These are phyloP conservation scores for Spodoptera littoralis DNA, from an alignment of 2,888 invertebrate species.

Conservation along the genomic window DNA sequence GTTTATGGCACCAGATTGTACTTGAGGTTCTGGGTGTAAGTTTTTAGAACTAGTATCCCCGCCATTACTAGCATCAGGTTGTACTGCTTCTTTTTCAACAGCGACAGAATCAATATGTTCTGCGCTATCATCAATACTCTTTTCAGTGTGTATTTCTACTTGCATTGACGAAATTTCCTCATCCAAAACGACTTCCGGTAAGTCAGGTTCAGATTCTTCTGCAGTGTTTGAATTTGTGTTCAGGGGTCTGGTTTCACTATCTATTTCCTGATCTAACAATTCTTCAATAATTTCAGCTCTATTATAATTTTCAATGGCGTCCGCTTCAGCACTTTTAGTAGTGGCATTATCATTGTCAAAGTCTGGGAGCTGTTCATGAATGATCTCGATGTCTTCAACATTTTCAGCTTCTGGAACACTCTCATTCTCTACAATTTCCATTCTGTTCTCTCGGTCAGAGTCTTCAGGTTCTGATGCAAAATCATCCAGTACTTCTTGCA, in stretches of 20 bases:
- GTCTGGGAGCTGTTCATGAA: conserved; percentile 28
- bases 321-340: conserved; percentile 21
- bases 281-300: conserved; percentile 38
- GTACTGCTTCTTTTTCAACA: conserved; percentile 16
- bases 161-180: conserved; percentile 30
- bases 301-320: conserved; percentile 36
- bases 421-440: conserved; percentile 70
- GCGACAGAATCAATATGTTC: background rate
- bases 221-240: conserved; percentile 5
- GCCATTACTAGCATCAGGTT: conserved; percentile 12
- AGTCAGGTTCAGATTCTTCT: conserved; percentile 1
- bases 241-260: conserved; percentile 11
- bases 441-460: conserved; percentile 65
- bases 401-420: conserved; percentile 47
- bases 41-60: conserved; percentile 23
- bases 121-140: background rate
- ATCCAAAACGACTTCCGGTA: conserved; percentile 11
- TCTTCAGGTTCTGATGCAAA: conserved; percentile 75
- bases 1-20: conserved; percentile 49
- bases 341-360: conserved; percentile 41
- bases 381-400: conserved; percentile 24
- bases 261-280: conserved; percentile 28
- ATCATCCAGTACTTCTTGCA: conserved; percentile 76
- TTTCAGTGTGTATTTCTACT: conserved; percentile 28
- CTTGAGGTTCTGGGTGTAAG: conserved; percentile 26